Evolutionary conservation across 2,888 invertebrate species (phyloP).

Genomic region (Iselma pallidipennis): DNA sequence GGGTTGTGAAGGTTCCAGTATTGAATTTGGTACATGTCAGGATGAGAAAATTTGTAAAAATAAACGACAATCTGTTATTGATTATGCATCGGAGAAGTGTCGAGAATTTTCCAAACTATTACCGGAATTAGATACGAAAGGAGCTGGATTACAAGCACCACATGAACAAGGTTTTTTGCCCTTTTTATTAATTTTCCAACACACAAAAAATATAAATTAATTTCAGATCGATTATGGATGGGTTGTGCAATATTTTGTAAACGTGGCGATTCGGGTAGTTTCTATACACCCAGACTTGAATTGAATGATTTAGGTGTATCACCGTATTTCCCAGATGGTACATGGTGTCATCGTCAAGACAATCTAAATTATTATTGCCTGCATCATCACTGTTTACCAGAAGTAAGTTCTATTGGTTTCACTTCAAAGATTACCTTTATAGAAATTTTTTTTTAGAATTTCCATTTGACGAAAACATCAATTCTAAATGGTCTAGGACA

Average conservation of each 20-base stretch:
- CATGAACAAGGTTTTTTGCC: slow-evolving; percentile 63
- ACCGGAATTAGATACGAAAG: slow-evolving; percentile 66
- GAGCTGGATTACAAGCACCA: slow-evolving; percentile 73
- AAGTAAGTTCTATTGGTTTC: slow-evolving; percentile 56
- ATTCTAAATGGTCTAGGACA: slow-evolving; percentile 60
- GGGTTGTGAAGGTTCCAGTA: slow-evolving; percentile 66
- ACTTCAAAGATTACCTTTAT: neutral
- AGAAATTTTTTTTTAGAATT: slow-evolving; percentile 55
- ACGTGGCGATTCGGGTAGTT: slow-evolving; percentile 66
- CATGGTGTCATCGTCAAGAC: slow-evolving; percentile 74
- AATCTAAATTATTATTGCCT: slow-evolving; percentile 70
- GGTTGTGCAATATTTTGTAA: slow-evolving; percentile 79
- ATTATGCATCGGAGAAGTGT: slow-evolving; percentile 68
- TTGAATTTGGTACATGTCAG: slow-evolving; percentile 69
- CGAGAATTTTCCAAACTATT: slow-evolving; percentile 64
- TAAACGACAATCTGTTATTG: slow-evolving; percentile 59
- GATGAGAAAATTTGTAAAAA: slow-evolving; percentile 63
- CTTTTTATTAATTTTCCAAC: neutral
- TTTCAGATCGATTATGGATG: slow-evolving; percentile 72
- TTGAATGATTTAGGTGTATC: slow-evolving; percentile 73
- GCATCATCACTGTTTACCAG: slow-evolving; percentile 75
- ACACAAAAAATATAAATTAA: neutral
- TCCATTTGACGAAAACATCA: slow-evolving; percentile 61
- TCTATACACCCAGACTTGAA: slow-evolving; percentile 76
- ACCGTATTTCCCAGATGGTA: slow-evolving; percentile 80